Base-by-base conservation (phyloP, 2,113 vertebrate species). In the Corythoichthys haematopterus region DNA sequence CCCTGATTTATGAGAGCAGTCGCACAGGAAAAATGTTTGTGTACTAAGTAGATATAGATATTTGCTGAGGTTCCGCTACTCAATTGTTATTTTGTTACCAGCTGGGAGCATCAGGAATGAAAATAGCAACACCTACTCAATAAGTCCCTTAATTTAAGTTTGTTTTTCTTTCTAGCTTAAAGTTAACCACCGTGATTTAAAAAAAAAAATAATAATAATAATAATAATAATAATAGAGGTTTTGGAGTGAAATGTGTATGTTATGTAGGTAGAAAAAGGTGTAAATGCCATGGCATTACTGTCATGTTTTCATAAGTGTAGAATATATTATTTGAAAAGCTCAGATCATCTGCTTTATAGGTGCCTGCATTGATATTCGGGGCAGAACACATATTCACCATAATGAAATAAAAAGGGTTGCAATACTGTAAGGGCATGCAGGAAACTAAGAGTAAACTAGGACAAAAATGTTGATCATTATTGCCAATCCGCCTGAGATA, bases 81-180 rank as follows among this genome's bases (percentile, higher is more conserved):
- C 74, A 76, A 82, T 81, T 82, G 80, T 81, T 64, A 68, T 57
- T 67, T 76, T 73, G 77, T 69, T 80, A 71, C 77, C 71, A 52
- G 64, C 62, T 86, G 85, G 70, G 76, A 79, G 75, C 80, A 68
- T 38, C 56, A 71, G 66, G 70, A 83, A 82, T 80, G 66, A 70
- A 62, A 57, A 76, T 45, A 72, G 63, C 33, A 37, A 52, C 6
- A 5, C 50, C 50, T n/a, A n/a, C 50, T 52, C 16, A n/a, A 52
- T 4, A 52, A 52, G 51, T 53, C 51, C 20, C 5, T 51, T n/a
- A 52, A 5, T 52, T 50, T 2, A 52, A 52, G 7, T 52, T 6
- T 20, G 50, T 20, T 16, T 52, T 8, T 9, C 6, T n/a, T 16
- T 52, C n/a, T 53, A 16, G 8, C 20, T 8, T 28, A 53, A 28